A percentile compares a stretch with the other conserved stretches of the same genome.
Evolutionary conservation across 2,797 vertebrate genomes (phyloP).

Genomic region (Melanotaenia pygmaea): DNA sequence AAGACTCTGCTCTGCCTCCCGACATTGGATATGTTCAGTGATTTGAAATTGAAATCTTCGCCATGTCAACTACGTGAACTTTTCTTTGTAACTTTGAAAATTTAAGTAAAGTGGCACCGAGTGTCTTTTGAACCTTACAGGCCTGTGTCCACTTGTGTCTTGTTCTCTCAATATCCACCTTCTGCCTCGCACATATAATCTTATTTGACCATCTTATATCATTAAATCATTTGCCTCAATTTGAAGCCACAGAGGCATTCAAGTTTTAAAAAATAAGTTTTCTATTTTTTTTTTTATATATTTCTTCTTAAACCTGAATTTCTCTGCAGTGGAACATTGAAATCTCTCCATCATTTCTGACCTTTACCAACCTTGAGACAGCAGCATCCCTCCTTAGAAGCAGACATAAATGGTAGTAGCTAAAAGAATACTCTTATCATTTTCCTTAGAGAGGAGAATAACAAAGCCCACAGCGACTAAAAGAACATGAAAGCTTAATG

Average conservation of each 20-base stretch:
- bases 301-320: slow-evolving; percentile 41
- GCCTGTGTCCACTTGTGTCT: slow-evolving; percentile 62
- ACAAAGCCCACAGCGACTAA: slow-evolving; percentile 46
- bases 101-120: slow-evolving; percentile 81
- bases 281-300: slow-evolving; percentile 24
- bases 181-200: slow-evolving; percentile 23
- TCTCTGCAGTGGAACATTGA: slow-evolving; percentile 59
- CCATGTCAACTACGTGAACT: slow-evolving; percentile 79
- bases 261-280: slow-evolving; percentile 8
- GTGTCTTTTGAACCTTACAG: slow-evolving; percentile 80
- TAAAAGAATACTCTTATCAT: slow-evolving; percentile 51
- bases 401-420: slow-evolving; percentile 50
- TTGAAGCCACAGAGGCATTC: slow-evolving; percentile 39
- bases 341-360: slow-evolving; percentile 66
- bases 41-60: slow-evolving; percentile 71
- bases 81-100: slow-evolving; percentile 81
- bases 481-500: slow-evolving; percentile 73
- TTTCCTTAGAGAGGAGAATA: slow-evolving; percentile 50
- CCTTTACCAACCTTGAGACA: slow-evolving; percentile 73
- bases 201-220: slow-evolving; percentile 22
- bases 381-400: slow-evolving; percentile 45
- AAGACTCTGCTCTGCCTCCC: slow-evolving; percentile 65
- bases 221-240: slow-evolving; percentile 21
- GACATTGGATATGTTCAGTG: slow-evolving; percentile 75
- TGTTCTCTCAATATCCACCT: slow-evolving; percentile 27